phyloP scores from a whole-genome alignment of 2,797 vertebrate species.

The Cryptoblepharus egeriae region DNA sequence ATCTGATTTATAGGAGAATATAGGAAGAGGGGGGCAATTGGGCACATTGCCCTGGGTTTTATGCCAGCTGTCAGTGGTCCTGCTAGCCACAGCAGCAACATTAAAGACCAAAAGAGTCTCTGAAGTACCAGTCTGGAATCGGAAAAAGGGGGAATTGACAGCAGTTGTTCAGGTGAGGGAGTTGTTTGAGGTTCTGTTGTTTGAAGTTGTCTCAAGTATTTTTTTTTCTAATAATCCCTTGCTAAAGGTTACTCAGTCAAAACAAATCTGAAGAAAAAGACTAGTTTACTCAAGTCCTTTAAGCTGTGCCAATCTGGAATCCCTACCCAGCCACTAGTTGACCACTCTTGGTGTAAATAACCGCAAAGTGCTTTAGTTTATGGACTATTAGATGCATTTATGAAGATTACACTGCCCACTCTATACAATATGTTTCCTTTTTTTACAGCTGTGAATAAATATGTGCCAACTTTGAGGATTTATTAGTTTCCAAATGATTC shows the following conservation, averaged over 20 bases:
- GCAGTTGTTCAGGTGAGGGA: too few relatives aligned
- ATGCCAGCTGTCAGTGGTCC: too few relatives aligned
- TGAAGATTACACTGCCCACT: neutral
- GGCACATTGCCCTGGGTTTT: too few relatives aligned
- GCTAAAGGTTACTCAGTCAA: too few relatives aligned
- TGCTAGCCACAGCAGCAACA: neutral
- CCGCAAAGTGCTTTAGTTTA: neutral
- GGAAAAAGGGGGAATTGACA: too few relatives aligned
- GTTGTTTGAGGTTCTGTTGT: too few relatives aligned
- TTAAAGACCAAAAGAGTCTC: neutral
- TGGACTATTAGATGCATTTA: neutral
- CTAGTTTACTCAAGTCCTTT: neutral
- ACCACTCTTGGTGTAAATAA: neutral
- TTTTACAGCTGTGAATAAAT: conserved; percentile 38
- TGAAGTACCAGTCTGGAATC: neutral
- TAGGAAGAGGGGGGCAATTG: too few relatives aligned
- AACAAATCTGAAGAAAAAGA: too few relatives aligned
- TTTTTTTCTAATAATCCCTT: too few relatives aligned
- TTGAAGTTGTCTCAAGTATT: too few relatives aligned
- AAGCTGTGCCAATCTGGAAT: neutral
- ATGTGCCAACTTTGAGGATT: conserved; percentile 36
- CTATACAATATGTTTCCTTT: conserved; percentile 9
- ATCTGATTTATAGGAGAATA: too few relatives aligned
- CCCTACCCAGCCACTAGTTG: neutral
- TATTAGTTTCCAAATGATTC: conserved; percentile 52